These are phyloP conservation scores for Selenia dentaria DNA, from an alignment of 2,888 invertebrate species.

Conservation along the genomic window DNA sequence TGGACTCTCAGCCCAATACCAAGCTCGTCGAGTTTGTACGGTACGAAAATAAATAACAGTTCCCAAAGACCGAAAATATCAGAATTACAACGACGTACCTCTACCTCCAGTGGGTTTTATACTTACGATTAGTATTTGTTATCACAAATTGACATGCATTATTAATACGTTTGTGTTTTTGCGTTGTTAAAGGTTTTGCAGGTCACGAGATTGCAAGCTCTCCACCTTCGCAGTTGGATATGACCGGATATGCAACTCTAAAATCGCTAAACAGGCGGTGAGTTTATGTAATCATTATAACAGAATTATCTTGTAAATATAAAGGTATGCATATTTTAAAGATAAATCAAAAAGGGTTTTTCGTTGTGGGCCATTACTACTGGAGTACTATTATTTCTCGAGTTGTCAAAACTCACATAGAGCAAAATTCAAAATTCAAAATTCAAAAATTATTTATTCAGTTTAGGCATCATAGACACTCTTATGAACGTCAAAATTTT, in stretches of 20 bases:
- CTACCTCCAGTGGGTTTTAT: conserved; percentile 79
- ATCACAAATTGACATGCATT: neutral
- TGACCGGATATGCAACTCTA: conserved; percentile 90
- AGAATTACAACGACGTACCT: conserved; percentile 80
- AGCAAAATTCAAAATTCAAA: no score
- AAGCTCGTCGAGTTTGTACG: conserved; percentile 90
- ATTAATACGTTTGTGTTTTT: conserved; percentile 20
- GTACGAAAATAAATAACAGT: conserved; percentile 71
- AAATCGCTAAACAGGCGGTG: conserved; percentile 87
- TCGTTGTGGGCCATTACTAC: no score
- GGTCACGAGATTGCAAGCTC: conserved; percentile 82
- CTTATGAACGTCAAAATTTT: no score
- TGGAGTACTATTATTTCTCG: no score
- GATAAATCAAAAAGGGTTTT: no score
- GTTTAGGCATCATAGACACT: no score
- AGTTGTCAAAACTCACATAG: no score
- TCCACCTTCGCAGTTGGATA: conserved; percentile 89
- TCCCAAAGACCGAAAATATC: conserved; percentile 72
- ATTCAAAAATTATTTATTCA: no score
- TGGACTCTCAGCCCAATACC: conserved; percentile 95
- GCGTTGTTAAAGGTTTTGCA: conserved; percentile 65
- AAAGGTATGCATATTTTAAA: no score
- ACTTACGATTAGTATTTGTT: conserved; percentile 16
- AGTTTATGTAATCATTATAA: no score
- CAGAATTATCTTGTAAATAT: no score